These are phyloP conservation scores for Selene dorsalis DNA, from an alignment of 2,797 vertebrate genomes.

Conservation along the genomic window DNA sequence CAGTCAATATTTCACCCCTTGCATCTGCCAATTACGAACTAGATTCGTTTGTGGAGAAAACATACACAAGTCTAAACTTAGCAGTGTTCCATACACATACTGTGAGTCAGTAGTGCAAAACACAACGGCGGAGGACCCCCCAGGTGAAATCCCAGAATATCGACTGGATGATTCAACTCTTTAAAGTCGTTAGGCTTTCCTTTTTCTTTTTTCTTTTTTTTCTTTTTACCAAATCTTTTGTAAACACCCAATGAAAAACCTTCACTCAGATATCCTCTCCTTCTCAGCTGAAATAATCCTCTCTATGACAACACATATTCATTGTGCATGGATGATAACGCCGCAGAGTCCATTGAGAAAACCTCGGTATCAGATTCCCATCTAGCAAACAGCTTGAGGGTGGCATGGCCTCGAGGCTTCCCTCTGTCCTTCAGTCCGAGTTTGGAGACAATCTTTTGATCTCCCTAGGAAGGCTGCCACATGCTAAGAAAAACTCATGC, in stretches of 20 bases:
- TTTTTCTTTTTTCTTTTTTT: conserved; percentile 31
- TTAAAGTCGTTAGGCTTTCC: conserved; percentile 70
- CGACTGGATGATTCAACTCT: conserved; percentile 78
- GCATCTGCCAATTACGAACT: conserved; percentile 82
- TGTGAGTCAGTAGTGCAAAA: conserved; percentile 82
- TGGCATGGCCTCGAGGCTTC: conserved; percentile 74
- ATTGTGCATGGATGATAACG: conserved; percentile 51
- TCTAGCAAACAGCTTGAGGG: conserved; percentile 73
- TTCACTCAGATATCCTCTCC: conserved; percentile 55
- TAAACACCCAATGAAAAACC: conserved; percentile 64
- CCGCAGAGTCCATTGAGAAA: conserved; percentile 63
- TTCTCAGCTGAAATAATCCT: conserved; percentile 65
- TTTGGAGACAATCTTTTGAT: conserved; percentile 76
- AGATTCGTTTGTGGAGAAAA: conserved; percentile 78
- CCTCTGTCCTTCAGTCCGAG: conserved; percentile 66
- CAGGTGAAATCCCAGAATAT: conserved; percentile 85
- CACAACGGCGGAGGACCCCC: conserved; percentile 76
- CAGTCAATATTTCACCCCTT: conserved; percentile 80
- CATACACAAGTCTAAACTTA: conserved; percentile 84
- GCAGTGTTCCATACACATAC: conserved; percentile 76
- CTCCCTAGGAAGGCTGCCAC: conserved; percentile 67
- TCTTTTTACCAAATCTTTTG: conserved; percentile 44
- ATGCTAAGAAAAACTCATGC: conserved; percentile 69
- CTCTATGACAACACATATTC: conserved; percentile 58
- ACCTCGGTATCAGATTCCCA: conserved; percentile 52